Evolutionary conservation across 2,888 invertebrate species (phyloP), one percentile per base, ranked within the genome.

Genomic region (Harpalus rubripes): DNA sequence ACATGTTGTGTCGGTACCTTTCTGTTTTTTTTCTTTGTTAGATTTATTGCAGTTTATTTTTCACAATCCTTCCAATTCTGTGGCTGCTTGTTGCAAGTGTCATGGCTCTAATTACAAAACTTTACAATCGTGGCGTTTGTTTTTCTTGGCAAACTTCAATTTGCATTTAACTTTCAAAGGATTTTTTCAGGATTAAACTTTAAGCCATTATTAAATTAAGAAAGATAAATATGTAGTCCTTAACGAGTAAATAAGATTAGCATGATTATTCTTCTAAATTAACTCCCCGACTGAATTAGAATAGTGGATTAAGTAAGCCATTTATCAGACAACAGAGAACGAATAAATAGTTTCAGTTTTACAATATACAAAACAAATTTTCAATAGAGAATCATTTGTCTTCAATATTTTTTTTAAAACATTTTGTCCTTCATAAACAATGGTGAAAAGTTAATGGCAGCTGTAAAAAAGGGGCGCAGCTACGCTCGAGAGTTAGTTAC

Each of bases 11-110:
- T 52, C 44, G 10, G 7, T 12, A 1, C 12, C 12, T 52, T 52
- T 52, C 44, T 52, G 44, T 52, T 52, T 52, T 52, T 52, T 12
- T 12, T 52, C 44, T 32, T 1, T 72, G 72, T 41, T 44, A 72
- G 72, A 72, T 72, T 72, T 72, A 72, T 72, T 72, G 44, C 44
- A 65, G 22, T 65, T 61, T 65, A 65, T 65, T 65, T 65, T 26
- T 65, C 26, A 12, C 65, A 65, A 65, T 65, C 65, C 32, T 39
- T 65, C 26, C 65, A 65, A 65, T 65, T 65, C 65, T 65, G 15
- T 32, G 22, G 61, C 18, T 61, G 22, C 26, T 26, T 61, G 22
- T 61, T 61, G 22, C 22, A 22, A 61, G 26, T 65, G 65, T 65
- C 65, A 65, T 15, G 32, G n/a, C 22, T 65, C n/a, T 65, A 65